Evolutionary conservation across 2,113 vertebrate species (phyloP).

Genomic region (Emydura subglobosa): DNA sequence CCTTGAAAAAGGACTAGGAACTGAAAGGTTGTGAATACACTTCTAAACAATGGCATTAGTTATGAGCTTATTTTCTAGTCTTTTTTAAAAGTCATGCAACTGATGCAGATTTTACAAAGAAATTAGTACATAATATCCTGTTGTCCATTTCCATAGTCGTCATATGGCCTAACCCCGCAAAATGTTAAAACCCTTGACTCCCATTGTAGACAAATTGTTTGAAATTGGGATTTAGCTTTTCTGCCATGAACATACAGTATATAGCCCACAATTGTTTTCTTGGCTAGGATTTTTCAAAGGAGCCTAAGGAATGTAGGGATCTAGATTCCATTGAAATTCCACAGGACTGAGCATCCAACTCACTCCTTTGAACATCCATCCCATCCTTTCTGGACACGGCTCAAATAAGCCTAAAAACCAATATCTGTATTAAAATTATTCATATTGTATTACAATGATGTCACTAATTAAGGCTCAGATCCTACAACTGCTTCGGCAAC

Average conservation of each 20-base stretch:
- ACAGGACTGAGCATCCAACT: fast-evolving
- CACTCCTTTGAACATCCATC: neutral
- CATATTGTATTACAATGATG: neutral
- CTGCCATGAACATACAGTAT: fast-evolving
- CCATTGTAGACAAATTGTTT: neutral
- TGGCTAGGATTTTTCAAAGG: neutral
- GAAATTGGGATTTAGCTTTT: neutral
- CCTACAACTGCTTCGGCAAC: slow-evolving; percentile 27
- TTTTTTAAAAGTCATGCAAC: neutral
- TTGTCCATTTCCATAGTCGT: neutral
- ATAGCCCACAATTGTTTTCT: neutral
- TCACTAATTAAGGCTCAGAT: slow-evolving; percentile 32
- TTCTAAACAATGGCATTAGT: neutral
- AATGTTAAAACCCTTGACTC: neutral
- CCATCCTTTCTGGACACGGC: neutral
- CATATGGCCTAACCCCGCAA: neutral
- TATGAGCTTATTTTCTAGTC: neutral
- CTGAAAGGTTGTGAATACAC: neutral
- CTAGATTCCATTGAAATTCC: fast-evolving
- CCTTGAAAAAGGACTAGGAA: slow-evolving; percentile 16
- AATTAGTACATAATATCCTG: neutral
- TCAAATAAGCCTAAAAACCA: neutral
- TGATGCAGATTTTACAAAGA: neutral
- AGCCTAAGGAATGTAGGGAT: neutral
- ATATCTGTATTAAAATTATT: neutral